Percentiles rank a stretch among this genome's conserved stretches.
These are phyloP conservation scores for Pollachius pollachius DNA, from an alignment of 2,113 vertebrate genomes.

Conservation along the genomic window DNA sequence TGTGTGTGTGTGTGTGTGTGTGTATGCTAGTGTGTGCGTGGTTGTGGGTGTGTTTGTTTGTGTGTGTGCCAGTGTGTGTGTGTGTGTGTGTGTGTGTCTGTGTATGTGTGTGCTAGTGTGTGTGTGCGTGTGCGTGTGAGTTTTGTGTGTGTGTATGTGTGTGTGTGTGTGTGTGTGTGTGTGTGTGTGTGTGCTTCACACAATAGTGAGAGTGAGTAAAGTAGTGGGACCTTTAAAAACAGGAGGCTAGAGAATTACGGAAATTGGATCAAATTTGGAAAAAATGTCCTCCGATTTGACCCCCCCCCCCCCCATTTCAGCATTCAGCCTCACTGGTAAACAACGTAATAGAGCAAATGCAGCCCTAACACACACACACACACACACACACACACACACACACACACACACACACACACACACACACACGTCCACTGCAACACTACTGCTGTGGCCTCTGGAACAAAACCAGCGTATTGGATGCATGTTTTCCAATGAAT, in stretches of 20 bases:
- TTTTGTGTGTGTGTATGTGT: slow-evolving; percentile 23
- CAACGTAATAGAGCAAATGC: slow-evolving; percentile 32
- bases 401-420: slow-evolving; percentile 23
- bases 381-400: slow-evolving; percentile 9
- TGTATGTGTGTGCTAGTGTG: neutral
- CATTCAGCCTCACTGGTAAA: slow-evolving; percentile 40
- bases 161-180: slow-evolving; percentile 53
- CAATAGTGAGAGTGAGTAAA: slow-evolving; percentile 16
- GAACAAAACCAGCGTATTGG: slow-evolving; percentile 10
- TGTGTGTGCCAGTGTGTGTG: no score
- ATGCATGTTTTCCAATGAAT: slow-evolving; percentile 26
- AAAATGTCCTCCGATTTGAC: slow-evolving; percentile 52
- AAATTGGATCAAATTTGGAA: slow-evolving; percentile 71
- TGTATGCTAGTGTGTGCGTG: no score
- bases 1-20: slow-evolving; percentile 26
- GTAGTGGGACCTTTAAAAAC: slow-evolving; percentile 53
- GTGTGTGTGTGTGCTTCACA: slow-evolving; percentile 34
- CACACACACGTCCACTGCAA: neutral
- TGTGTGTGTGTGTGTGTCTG: no score
- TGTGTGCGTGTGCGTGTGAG: slow-evolving; percentile 43
- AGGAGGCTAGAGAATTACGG: slow-evolving; percentile 55
- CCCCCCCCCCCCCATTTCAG: slow-evolving; percentile 14
- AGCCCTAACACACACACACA: slow-evolving; percentile 1
- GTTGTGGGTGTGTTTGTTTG: no score
- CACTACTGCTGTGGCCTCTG: slow-evolving; percentile 6